Base-by-base conservation (phyloP, 2,888 invertebrate species). In the Ryuthela nishihirai region DNA sequence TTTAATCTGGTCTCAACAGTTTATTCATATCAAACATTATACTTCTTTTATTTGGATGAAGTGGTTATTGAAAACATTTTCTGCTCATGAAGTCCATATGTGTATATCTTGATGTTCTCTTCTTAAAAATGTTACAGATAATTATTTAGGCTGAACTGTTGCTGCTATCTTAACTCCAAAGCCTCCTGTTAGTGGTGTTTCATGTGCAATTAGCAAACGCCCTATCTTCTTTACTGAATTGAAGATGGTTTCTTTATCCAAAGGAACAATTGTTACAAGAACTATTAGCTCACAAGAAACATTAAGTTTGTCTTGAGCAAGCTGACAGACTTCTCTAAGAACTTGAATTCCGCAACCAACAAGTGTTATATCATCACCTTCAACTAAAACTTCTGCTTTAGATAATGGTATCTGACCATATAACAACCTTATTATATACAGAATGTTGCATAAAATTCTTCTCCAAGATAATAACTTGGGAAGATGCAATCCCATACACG, bases 141-240 rank as follows among this genome's bases (percentile, higher is more conserved):
- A n/a, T n/a, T n/a, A n/a, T n/a, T n/a, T n/a, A n/a, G n/a, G n/a
- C 83, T 95, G 97, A 67, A 99, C 84, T 9, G 88, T 85, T 1
- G 98, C 89, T 0, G 95, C 88, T 12, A 99, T 76, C 77, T 99
- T 98, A 2, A 94, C 88, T 0, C 93, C 99, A 75, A 99, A 97
- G 10, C 99, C 99, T 66, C 84, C 83, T 0, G 97, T 95, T 48
- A 92, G 74, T 0, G 99, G 98, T 1, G 99, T 99, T 77, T 99
- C 99, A 75, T 99, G 99, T 0, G 97, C 83, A 24, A 99, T 80
- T 38, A 99, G 73, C 23, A 87, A 84, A 7, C 94, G 83, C 1
- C 95, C 95, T 0, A 98, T 99, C 78, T 97, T 99, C 73, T 83
- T 85, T 26, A 86, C 97, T 0, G 95, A 97, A 94, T 98, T 77